Conservation (phyloP, 2,113 vertebrate genomes). For the Odobenus rosmarus region DNA sequence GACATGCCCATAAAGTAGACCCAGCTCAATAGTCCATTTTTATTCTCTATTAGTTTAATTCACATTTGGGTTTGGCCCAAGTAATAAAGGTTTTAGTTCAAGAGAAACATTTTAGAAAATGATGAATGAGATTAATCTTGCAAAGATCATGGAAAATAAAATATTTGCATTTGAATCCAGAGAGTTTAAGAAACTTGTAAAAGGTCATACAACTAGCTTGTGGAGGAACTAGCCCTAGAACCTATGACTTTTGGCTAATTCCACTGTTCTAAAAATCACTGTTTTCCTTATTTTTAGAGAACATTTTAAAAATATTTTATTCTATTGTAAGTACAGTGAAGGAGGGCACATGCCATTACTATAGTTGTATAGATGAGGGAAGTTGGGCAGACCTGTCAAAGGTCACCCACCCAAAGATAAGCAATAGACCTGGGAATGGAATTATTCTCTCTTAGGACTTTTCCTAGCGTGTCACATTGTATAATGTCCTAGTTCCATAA, state of each 20-base stretch:
- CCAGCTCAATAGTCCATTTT: slow-evolving; percentile 19
- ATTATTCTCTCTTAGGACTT: not conserved
- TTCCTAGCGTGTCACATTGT: not conserved
- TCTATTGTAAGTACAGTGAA: not conserved
- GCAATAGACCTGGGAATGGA: not conserved
- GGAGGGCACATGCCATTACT: not conserved
- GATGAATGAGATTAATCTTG: slow-evolving; percentile 64
- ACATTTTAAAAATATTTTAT: not conserved
- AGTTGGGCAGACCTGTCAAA: not conserved
- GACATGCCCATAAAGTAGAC: slow-evolving; percentile 43
- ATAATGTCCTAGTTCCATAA: not conserved
- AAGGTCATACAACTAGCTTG: not conserved
- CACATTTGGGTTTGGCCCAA: slow-evolving; percentile 68
- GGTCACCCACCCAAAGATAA: not conserved
- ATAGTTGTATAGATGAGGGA: not conserved
- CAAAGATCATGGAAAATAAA: slow-evolving; percentile 59
- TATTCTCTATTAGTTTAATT: slow-evolving; percentile 69
- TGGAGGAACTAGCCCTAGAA: slow-evolving; percentile 1
- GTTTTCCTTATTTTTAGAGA: slow-evolving; percentile 36
- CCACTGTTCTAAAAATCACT: not conserved
- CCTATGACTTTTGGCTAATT: not conserved
- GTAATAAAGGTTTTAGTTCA: slow-evolving; percentile 63
- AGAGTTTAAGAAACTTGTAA: slow-evolving; percentile 28
- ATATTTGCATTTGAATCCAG: slow-evolving; percentile 56
- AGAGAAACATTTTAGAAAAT: slow-evolving; percentile 72